These are phyloP conservation scores for Caenorhabditis remanei DNA, from an alignment of 1,140 invertebrate genomes.

Conservation along the genomic window DNA sequence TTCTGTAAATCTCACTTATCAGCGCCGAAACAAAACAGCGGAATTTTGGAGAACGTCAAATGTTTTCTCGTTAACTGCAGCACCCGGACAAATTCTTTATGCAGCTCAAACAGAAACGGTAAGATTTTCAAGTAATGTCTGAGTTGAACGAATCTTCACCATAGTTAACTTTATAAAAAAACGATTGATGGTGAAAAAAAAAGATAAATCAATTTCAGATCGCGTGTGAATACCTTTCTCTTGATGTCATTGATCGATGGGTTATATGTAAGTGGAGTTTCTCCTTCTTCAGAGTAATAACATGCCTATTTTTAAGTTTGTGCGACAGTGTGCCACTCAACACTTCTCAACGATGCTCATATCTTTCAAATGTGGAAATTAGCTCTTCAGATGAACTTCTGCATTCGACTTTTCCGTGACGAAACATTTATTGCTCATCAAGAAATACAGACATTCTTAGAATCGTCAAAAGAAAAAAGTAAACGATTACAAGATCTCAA, in stretches of 20 bases:
- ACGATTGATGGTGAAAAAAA: background rate
- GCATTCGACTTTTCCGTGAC: slow-evolving; percentile 93
- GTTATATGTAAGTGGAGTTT: slow-evolving; percentile 84
- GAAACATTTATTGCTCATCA: slow-evolving; percentile 83
- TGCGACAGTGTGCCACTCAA: slow-evolving; percentile 89
- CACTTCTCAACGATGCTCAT: slow-evolving; percentile 82
- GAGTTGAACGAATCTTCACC: no score
- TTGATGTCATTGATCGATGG: slow-evolving; percentile 95
- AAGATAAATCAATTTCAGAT: slow-evolving; percentile 80
- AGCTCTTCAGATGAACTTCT: slow-evolving; percentile 92
- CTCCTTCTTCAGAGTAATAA: slow-evolving; percentile 38
- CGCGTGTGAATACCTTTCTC: slow-evolving; percentile 94
- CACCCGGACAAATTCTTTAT: slow-evolving; percentile 90
- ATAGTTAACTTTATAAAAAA: no score
- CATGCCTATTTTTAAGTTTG: slow-evolving; percentile 83
- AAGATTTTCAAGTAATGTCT: slow-evolving; percentile 47
- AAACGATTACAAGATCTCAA: slow-evolving; percentile 20
- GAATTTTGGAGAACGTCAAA: slow-evolving; percentile 91
- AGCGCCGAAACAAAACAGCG: slow-evolving; percentile 89
- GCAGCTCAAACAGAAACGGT: slow-evolving; percentile 91
- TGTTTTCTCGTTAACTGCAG: slow-evolving; percentile 92
- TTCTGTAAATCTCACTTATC: slow-evolving; percentile 90
- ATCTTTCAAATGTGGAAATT: slow-evolving; percentile 90
- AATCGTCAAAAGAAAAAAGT: slow-evolving; percentile 33
- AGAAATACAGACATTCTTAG: slow-evolving; percentile 47